Evolutionary conservation across 2,888 invertebrate genomes (phyloP).

Genomic region (Coenonympha arcania): DNA sequence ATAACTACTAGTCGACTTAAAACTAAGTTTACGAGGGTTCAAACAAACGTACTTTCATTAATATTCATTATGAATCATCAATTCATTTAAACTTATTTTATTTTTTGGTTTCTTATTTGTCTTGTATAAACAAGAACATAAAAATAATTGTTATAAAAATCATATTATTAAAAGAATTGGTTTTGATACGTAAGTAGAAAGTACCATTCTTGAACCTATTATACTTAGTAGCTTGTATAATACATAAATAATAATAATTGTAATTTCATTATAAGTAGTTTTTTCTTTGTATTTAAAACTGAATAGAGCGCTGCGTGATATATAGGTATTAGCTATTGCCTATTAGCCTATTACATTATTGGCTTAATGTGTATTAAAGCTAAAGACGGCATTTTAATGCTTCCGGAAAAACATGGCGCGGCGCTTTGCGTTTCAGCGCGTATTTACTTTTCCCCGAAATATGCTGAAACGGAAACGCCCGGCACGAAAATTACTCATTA

Average conservation of each 20-base stretch:
- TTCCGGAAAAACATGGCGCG: conserved; percentile 5
- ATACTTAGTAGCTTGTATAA: too few relatives aligned
- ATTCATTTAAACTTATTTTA: too few relatives aligned
- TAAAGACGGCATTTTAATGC: background rate
- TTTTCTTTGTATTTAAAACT: background rate
- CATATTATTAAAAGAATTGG: too few relatives aligned
- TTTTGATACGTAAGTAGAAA: too few relatives aligned
- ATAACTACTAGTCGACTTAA: too few relatives aligned
- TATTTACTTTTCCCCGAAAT: conserved; percentile 5
- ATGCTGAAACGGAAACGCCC: background rate
- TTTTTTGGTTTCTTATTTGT: too few relatives aligned
- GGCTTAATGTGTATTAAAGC: background rate
- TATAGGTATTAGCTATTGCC: background rate
- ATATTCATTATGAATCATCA: too few relatives aligned
- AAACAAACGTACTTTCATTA: too few relatives aligned
- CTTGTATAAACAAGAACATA: too few relatives aligned
- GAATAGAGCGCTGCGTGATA: background rate
- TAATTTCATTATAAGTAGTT: background rate
- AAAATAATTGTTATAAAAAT: too few relatives aligned
- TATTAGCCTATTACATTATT: background rate
- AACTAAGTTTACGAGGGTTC: too few relatives aligned
- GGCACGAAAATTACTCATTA: background rate
- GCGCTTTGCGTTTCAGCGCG: background rate
- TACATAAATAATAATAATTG: background rate
- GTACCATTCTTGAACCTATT: too few relatives aligned